A percentile compares a stretch with the other conserved stretches of the same genome.
These are phyloP conservation scores for Lithophane leautieri DNA, from an alignment of 2,888 invertebrate species.

Conservation along the genomic window DNA sequence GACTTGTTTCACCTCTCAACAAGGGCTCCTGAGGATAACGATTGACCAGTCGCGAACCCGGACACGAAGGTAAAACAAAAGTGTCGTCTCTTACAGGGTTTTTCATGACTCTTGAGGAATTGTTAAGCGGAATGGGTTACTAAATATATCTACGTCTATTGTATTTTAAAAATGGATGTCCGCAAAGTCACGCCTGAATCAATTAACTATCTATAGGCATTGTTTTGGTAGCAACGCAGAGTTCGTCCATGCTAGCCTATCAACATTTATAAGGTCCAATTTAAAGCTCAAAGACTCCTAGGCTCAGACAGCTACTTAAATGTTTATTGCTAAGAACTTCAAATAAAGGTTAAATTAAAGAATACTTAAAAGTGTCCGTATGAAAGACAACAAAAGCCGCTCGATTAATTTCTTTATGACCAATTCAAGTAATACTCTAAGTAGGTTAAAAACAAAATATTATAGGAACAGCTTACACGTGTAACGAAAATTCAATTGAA, in stretches of 20 bases:
- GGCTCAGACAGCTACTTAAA: neutral
- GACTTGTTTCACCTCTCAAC: too few species aligned
- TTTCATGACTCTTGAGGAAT: too few species aligned
- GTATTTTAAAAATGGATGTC: too few species aligned
- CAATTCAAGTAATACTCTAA: neutral
- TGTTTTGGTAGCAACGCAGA: neutral
- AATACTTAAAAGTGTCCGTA: neutral
- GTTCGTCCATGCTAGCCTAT: neutral
- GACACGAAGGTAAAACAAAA: too few species aligned
- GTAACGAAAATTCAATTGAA: slow-evolving; percentile 13
- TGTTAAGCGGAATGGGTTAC: too few species aligned
- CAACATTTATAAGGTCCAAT: neutral
- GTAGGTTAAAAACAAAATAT: slow-evolving; percentile 1
- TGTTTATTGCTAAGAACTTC: neutral
- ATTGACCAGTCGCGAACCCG: too few species aligned
- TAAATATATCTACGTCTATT: too few species aligned
- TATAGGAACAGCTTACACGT: slow-evolving; percentile 10
- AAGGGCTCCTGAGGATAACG: too few species aligned
- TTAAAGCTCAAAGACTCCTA: neutral
- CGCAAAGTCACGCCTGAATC: too few species aligned
- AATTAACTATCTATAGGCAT: neutral
- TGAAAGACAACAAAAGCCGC: neutral
- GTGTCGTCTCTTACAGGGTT: too few species aligned
- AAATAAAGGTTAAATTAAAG: slow-evolving; percentile 1
- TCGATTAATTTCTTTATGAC: neutral